Evolutionary conservation across 1,140 invertebrate species (phyloP).

Genomic region (Ylistrum balloti): DNA sequence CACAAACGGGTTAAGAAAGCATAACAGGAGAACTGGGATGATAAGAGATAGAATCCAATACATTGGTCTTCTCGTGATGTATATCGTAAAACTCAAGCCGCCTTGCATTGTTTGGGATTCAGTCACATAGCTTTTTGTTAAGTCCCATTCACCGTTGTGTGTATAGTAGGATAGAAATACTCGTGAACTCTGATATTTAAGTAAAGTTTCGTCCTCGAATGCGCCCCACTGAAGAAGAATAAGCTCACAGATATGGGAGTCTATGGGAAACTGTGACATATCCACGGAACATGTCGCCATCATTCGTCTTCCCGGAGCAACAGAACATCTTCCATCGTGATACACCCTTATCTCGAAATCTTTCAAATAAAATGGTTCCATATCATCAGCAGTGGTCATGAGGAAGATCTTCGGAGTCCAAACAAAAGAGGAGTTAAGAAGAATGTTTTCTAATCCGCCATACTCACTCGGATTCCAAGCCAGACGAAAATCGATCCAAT

Average conservation of each 20-base stretch:
- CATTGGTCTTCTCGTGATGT: slow-evolving; percentile 40
- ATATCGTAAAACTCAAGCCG: slow-evolving; percentile 2
- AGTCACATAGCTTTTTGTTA: not conserved
- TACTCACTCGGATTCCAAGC: too few species aligned
- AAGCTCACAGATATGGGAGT: not conserved
- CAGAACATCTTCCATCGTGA: too few species aligned
- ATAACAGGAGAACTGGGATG: slow-evolving; percentile 85
- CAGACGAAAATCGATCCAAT: slow-evolving; percentile 45
- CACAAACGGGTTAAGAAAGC: slow-evolving; percentile 84
- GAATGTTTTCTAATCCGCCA: too few species aligned
- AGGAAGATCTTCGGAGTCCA: too few species aligned
- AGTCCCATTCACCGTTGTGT: not conserved
- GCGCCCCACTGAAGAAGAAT: not conserved
- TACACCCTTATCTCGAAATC: too few species aligned
- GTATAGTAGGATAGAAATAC: not conserved
- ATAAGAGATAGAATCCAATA: slow-evolving; percentile 85
- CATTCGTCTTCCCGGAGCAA: not conserved
- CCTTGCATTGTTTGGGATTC: too few species aligned
- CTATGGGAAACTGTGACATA: not conserved
- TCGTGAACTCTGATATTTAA: not conserved
- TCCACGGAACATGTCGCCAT: not conserved
- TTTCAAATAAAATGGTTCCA: too few species aligned
- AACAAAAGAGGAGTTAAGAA: too few species aligned
- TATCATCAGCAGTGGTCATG: too few species aligned
- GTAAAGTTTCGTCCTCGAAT: not conserved